Evolutionary conservation across 2,113 vertebrate species (phyloP).

Genomic region (Manacus vitellinus): DNA sequence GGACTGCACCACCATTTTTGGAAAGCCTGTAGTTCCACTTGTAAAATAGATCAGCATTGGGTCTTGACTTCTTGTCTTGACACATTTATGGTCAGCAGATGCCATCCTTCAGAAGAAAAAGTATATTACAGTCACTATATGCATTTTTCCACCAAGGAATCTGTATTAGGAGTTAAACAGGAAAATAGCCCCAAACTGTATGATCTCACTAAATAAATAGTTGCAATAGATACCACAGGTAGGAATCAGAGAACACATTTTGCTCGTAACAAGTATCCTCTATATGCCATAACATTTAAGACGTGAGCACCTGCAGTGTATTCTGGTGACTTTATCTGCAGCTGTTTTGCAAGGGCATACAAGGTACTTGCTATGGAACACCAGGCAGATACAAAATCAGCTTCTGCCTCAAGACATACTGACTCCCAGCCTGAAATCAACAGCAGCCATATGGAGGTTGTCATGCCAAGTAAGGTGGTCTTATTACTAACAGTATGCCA

Average conservation of each 20-base stretch:
- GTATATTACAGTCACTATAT: not conserved
- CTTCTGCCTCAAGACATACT: not conserved
- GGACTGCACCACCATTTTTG: conserved; percentile 84
- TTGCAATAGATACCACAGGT: not conserved
- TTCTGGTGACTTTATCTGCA: not conserved
- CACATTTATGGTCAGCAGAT: conserved; percentile 72
- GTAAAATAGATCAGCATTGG: conserved; percentile 81
- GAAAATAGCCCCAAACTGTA: not conserved
- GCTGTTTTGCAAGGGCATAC: not conserved
- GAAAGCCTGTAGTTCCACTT: conserved; percentile 82
- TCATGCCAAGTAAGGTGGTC: not conserved
- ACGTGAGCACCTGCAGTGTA: not conserved
- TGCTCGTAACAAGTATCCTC: not conserved
- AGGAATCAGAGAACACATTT: not conserved
- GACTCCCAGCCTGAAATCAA: not conserved
- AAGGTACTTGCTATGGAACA: not conserved
- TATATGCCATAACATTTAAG: not conserved
- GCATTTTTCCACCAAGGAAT: not conserved
- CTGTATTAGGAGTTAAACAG: not conserved
- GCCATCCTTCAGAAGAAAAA: conserved; percentile 65
- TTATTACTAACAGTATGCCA: not conserved
- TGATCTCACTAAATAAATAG: not conserved
- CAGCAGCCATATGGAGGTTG: not conserved
- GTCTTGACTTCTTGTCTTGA: conserved; percentile 76
- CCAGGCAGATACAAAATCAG: not conserved